A percentile compares a stretch with the other conserved stretches of the same genome.
Conservation (phyloP, 2,113 vertebrate genomes). For the Pardalotus punctatus region DNA sequence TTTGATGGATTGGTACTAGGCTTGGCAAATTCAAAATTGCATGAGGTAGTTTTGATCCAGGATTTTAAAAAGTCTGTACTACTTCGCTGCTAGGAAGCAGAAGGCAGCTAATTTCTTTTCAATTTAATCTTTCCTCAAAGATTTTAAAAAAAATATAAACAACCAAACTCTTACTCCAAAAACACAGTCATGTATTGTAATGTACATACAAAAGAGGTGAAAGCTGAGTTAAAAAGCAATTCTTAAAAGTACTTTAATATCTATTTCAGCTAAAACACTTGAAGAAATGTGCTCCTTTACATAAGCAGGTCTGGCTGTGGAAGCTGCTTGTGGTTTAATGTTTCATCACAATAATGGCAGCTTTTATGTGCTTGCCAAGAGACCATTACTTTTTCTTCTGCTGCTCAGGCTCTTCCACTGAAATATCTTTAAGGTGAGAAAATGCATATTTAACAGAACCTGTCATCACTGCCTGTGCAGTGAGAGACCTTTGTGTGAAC, state of each 20-base stretch:
- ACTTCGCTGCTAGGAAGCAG: background rate
- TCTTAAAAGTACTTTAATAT: background rate
- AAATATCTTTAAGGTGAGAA: conserved; percentile 42
- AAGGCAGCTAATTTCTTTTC: background rate
- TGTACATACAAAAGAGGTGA: background rate
- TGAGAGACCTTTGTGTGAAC: background rate
- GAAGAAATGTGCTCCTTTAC: background rate
- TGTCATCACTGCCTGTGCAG: background rate
- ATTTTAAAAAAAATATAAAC: background rate
- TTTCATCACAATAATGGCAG: conserved; percentile 4
- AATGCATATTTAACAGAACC: conserved; percentile 13
- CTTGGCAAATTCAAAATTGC: background rate
- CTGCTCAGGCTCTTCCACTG: background rate
- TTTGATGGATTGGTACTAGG: background rate
- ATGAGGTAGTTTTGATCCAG: background rate
- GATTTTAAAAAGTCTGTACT: background rate
- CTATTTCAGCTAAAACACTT: background rate
- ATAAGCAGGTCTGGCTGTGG: background rate
- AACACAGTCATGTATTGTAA: background rate
- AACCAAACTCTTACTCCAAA: background rate
- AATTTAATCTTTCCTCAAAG: background rate
- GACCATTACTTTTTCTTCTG: background rate
- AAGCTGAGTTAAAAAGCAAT: background rate
- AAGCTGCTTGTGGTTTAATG: conserved; percentile 1
- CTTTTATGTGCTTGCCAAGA: background rate